Percentiles rank a stretch among this genome's conserved stretches.
These are phyloP conservation scores for Melieria picta DNA, from an alignment of 2,888 invertebrate species.

Conservation along the genomic window DNA sequence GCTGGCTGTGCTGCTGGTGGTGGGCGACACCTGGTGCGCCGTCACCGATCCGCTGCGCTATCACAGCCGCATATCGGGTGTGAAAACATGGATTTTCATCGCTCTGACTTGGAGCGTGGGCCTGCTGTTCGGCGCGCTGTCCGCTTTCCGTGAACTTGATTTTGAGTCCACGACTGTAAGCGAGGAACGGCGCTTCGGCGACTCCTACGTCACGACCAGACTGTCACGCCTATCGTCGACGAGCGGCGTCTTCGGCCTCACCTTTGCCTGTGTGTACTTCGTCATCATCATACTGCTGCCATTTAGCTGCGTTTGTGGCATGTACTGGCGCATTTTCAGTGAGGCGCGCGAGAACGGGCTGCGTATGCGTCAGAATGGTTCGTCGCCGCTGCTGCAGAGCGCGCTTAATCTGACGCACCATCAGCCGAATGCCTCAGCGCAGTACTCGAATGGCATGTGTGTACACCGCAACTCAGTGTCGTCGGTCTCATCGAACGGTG, in stretches of 20 bases:
- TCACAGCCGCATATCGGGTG: constrained; percentile 67
- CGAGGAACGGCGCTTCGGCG: constrained; percentile 51
- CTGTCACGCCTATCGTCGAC: constrained; percentile 46
- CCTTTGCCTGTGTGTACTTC: constrained; percentile 63
- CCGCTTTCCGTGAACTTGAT: constrained; percentile 63
- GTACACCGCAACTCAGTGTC: constrained; percentile 61
- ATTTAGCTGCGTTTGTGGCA: constrained; percentile 65
- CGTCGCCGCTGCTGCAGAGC: constrained; percentile 65
- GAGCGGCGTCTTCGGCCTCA: constrained; percentile 50
- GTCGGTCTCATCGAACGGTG: constrained; percentile 58
- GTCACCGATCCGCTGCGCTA: constrained; percentile 72
- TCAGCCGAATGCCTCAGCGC: constrained; percentile 41
- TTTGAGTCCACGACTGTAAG: constrained; percentile 58
- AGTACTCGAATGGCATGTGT: constrained; percentile 56
- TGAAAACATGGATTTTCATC: constrained; percentile 65
- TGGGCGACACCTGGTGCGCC: constrained; percentile 71
- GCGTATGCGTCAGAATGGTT: constrained; percentile 66
- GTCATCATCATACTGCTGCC: constrained; percentile 65
- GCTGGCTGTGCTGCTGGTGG: constrained; percentile 63
- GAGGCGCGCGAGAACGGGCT: constrained; percentile 66
- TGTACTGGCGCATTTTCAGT: constrained; percentile 67
- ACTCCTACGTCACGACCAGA: constrained; percentile 46
- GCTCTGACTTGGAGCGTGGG: constrained; percentile 64
- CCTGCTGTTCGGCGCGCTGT: constrained; percentile 63
- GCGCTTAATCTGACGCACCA: constrained; percentile 62